These are phyloP conservation scores for Thunnus maccoyii DNA, from an alignment of 2,113 vertebrate genomes.

Conservation along the genomic window DNA sequence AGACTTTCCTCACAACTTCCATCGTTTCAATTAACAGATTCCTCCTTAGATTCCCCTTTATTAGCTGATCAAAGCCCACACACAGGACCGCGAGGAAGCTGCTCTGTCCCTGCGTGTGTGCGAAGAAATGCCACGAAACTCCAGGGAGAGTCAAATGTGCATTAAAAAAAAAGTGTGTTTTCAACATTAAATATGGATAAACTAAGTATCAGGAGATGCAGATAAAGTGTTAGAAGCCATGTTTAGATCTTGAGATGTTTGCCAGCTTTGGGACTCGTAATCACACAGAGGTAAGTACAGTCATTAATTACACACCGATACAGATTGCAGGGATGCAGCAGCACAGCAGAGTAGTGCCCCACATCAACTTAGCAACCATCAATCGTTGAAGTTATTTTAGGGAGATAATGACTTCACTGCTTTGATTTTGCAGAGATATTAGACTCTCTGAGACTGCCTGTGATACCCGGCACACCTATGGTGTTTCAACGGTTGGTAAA, in stretches of 20 bases:
- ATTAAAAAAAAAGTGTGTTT: not conserved
- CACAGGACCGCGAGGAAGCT: not conserved
- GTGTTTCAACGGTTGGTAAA: slow-evolving; percentile 4
- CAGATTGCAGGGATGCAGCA: slow-evolving; percentile 20
- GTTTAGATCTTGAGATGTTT: slow-evolving; percentile 9
- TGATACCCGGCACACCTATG: not conserved
- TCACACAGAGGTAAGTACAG: slow-evolving; percentile 44
- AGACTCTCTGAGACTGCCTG: not conserved
- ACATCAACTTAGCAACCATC: slow-evolving; percentile 46
- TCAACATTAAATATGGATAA: slow-evolving; percentile 3
- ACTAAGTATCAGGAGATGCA: not conserved
- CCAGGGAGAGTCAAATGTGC: not conserved
- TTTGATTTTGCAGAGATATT: slow-evolving; percentile 27
- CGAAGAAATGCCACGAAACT: slow-evolving; percentile 18
- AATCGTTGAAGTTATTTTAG: slow-evolving; percentile 53
- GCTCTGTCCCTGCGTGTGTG: not conserved
- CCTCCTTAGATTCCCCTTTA: slow-evolving; percentile 25
- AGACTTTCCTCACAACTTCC: slow-evolving; percentile 30
- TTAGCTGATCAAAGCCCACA: slow-evolving; percentile 48
- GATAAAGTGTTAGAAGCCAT: not conserved
- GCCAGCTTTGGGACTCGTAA: slow-evolving; percentile 36
- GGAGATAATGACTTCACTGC: slow-evolving; percentile 43
- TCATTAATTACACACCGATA: slow-evolving; percentile 54
- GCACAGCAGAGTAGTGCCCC: slow-evolving; percentile 15
- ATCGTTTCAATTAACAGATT: slow-evolving; percentile 43